These are phyloP conservation scores for Aphidius gifuensis DNA, from an alignment of 1,140 invertebrate species.

Conservation along the genomic window DNA sequence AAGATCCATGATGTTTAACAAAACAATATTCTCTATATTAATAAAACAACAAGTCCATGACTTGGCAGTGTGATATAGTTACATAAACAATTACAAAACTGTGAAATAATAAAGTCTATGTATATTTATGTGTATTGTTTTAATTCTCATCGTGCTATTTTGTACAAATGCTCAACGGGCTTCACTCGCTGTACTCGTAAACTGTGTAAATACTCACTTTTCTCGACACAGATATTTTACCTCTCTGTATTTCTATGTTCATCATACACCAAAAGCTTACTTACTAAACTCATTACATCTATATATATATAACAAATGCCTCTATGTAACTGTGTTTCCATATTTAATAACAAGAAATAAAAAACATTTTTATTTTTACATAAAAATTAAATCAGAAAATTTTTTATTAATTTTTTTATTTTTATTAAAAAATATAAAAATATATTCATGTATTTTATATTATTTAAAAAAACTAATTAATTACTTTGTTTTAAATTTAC, in stretches of 20 bases:
- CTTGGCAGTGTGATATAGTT: not conserved
- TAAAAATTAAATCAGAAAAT: not conserved
- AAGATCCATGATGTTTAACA: not conserved
- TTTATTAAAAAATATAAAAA: not conserved
- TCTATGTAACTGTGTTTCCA: too few relatives aligned
- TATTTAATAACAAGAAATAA: too few relatives aligned
- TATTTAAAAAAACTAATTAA: too few relatives aligned
- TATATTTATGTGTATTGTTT: not conserved
- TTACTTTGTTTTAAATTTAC: too few relatives aligned
- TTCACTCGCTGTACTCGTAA: not conserved
- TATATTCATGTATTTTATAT: not conserved
- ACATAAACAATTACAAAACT: constrained; percentile 1
- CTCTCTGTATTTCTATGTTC: too few relatives aligned
- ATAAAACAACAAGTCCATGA: not conserved
- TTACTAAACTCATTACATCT: too few relatives aligned
- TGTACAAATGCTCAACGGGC: not conserved
- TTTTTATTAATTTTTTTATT: not conserved
- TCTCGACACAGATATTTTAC: not conserved
- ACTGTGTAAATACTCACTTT: not conserved
- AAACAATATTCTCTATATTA: not conserved
- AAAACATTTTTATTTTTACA: not conserved
- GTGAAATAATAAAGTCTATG: not conserved
- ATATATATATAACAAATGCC: too few relatives aligned
- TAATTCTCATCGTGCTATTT: not conserved
- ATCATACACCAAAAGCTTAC: too few relatives aligned